Conservation (phyloP, 2,888 invertebrate genomes). For the Anoncus sp. region DNA sequence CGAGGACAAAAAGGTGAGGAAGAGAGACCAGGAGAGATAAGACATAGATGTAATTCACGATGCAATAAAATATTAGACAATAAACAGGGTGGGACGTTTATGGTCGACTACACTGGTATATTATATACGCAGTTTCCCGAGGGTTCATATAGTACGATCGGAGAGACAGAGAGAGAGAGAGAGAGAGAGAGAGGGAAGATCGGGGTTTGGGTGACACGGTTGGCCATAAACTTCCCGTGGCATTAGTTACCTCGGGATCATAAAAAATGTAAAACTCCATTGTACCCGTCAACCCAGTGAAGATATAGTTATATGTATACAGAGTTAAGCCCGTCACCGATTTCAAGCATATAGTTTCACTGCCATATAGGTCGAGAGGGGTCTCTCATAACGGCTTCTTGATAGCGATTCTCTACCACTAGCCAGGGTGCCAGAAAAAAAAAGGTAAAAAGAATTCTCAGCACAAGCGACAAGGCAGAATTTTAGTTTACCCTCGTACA, state of each 20-base stretch:
- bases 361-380: conserved; percentile 28
- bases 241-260: conserved; percentile 75
- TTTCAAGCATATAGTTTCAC: conserved; percentile 60
- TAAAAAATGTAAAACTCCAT: conserved; percentile 76
- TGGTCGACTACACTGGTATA: conserved; percentile 50
- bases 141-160: conserved; percentile 20
- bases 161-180: conserved; percentile 21
- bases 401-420: conserved; percentile 14
- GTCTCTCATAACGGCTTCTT: conserved; percentile 17
- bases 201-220: conserved; percentile 21
- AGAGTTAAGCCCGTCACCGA: conserved; percentile 48
- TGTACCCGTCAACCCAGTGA: conserved; percentile 56
- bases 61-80: conserved; percentile 76
- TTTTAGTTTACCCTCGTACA: conserved; percentile 3
- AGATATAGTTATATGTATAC: not conserved
- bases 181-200: conserved; percentile 13
- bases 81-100: conserved; percentile 75
- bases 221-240: conserved; percentile 67
- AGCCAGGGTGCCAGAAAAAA: not conserved
- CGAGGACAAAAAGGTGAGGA: not conserved
- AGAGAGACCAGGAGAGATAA: not conserved
- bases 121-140: conserved; percentile 32
- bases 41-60: conserved; percentile 51
- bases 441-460: not conserved
- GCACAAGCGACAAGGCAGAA: not conserved